Evolutionary conservation across 2,797 vertebrate genomes (phyloP).

Genomic region (Alca torda): DNA sequence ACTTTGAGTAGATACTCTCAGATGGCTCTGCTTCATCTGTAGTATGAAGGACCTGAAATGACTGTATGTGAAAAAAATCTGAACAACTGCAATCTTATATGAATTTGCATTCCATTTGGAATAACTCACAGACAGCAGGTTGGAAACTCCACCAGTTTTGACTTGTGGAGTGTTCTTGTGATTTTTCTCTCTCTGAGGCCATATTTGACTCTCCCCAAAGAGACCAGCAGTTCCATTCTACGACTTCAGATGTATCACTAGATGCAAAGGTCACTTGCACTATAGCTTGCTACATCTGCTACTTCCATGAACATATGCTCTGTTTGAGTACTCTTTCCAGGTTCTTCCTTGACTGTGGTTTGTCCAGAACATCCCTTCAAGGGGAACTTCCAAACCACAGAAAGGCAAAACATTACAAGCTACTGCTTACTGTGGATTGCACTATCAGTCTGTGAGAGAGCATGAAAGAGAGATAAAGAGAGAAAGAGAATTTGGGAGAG

Average conservation of each 20-base stretch:
- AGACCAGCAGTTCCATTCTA: neutral
- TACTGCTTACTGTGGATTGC: neutral
- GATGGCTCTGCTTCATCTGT: neutral
- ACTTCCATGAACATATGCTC: neutral
- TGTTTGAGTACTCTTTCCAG: neutral
- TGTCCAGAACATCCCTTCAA: neutral
- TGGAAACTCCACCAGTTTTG: neutral
- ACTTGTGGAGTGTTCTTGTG: neutral
- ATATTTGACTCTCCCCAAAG: neutral
- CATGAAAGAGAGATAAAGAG: neutral
- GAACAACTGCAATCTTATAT: neutral
- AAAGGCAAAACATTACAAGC: neutral
- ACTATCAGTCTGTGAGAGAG: neutral
- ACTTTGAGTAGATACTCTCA: conserved; percentile 5
- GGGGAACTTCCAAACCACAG: neutral
- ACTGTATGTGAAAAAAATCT: neutral
- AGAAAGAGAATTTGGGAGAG: neutral
- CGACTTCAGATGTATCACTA: neutral
- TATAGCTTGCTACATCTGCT: neutral
- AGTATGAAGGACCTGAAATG: neutral
- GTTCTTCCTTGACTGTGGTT: neutral
- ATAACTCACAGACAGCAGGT: neutral
- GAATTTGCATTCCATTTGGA: neutral
- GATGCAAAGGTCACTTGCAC: neutral
- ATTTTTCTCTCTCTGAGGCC: neutral